A percentile compares a stretch with the other conserved stretches of the same genome.
These are phyloP conservation scores for Sapajus apella DNA, from an alignment of 2,113 vertebrate genomes.

Conservation along the genomic window DNA sequence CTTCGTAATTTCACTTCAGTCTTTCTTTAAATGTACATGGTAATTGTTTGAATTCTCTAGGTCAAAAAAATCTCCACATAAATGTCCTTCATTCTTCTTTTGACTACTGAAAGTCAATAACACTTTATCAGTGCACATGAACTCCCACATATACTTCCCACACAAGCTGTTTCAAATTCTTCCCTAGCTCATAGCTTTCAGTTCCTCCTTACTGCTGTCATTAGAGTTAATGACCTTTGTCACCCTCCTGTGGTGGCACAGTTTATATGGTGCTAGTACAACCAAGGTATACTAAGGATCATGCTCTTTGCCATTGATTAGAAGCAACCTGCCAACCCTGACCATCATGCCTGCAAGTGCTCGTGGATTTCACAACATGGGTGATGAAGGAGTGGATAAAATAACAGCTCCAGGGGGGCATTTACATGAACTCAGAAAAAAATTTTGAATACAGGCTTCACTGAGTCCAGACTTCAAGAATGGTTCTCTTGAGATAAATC, in stretches of 20 bases:
- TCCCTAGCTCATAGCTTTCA: neutral
- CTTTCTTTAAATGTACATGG: neutral
- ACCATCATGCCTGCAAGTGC: neutral
- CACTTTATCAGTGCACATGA: neutral
- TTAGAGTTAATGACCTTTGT: neutral
- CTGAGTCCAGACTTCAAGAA: neutral
- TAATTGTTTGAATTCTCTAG: neutral
- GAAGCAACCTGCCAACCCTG: neutral
- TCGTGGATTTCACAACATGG: neutral
- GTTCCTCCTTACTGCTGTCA: neutral
- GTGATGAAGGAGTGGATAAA: neutral
- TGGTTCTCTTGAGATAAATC: neutral
- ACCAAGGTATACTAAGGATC: neutral
- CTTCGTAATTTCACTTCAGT: neutral
- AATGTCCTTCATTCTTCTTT: neutral
- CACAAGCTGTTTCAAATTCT: neutral
- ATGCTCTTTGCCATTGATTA: neutral
- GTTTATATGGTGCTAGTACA: too few species aligned
- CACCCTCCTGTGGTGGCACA: neutral
- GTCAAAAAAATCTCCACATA: neutral
- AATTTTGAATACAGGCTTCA: neutral
- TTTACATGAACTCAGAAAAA: neutral
- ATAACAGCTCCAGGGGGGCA: neutral
- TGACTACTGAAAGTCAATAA: neutral
- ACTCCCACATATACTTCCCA: neutral